Base-by-base conservation (phyloP, 2,888 invertebrate genomes). In the Dicroscelio sp. region DNA sequence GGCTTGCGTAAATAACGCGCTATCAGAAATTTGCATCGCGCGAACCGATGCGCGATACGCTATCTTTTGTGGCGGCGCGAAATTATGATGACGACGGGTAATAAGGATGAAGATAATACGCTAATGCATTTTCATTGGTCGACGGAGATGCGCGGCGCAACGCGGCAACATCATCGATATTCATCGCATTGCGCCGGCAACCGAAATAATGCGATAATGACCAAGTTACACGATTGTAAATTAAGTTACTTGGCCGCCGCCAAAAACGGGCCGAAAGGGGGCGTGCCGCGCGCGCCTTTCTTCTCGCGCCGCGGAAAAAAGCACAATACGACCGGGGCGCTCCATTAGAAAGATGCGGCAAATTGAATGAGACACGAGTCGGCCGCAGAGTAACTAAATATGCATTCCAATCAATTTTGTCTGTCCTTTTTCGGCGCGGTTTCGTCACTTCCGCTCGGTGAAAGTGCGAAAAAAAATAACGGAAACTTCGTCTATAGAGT, bases 21-120 rank as follows among this genome's bases (percentile, higher is more conserved):
- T 90, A 92, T 93, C 90, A 87, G 86, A 90, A 91, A 94, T 91
- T 91, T 75, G 87, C 79, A 87, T 73, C 80, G 79, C 52, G 67
- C 85, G 73, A 31, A 60, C 38, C 67, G 73, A 69, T 78, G 58
- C 55, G 43, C 85, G 83, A 89, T 84, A 63, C 75, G 69, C 38
- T 84, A 55, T 82, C 85, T 88, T 90, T 90, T 84, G 83, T 33
- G 60, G 76, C 20, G 71, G 67, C 78, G 69, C 33, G 67, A 69
- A 79, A 87, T 87, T 84, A 80, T 76, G 84, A 90, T 84, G 87
- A 87, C 80, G 75, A 38, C 38, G 71, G 31, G 14, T 79, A 78
- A 67, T 90, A 87, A 90, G 78, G 82, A 90, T 75, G 27, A 80
- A 73, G 73, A 88, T 84, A 82, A 75, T 82, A 67, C 52, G 58